Base-by-base conservation (phyloP, 2,888 invertebrate genomes). In the Leistus spinibarbis region DNA sequence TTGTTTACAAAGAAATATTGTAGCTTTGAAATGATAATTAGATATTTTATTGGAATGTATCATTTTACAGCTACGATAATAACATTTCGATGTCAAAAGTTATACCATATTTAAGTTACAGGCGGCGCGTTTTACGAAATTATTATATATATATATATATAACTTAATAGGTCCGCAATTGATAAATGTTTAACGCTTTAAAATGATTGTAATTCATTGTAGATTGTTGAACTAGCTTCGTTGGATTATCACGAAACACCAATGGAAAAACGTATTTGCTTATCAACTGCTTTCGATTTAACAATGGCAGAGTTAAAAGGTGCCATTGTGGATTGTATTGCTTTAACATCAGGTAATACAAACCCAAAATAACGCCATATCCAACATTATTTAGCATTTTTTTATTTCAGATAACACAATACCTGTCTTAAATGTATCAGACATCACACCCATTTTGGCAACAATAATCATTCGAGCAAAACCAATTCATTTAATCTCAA, bases 211-310 rank as follows among this genome's bases (percentile, higher is more conserved):
- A 53, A 78, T 63, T 62, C 27, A 80, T n/a, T 82, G 71, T 77
- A 84, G 84, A 77, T 87, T n/a, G 87, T 86, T 13, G 87, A 87
- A 80, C 80, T 88, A 70, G 86, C 87, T 1, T 84, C 84, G 69
- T 77, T 87, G 60, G 86, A 86, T 76, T 81, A 80, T 3, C 82
- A 83, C 27, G 82, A 82, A 76, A 86, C 84, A 68, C 87, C 87
- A 1, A 77, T 83, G 24, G 86, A 87, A 77, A 87, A 87, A 80
- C 79, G 86, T 1, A 79, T 82, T n/a, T 87, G 87, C 79, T 76
- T 88, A 4, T 84, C 84, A 69, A 81, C 83, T 9, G 84, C 86
- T 0, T 82, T 86, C 74, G 88, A 88, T 77, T 79, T 87, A n/a
- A 83, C 86, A 69, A 83, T 85, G 70, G 87, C 87, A 5, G 86